Evolutionary conservation across 2,797 vertebrate genomes (phyloP).

Genomic region (Myotis daubentonii): DNA sequence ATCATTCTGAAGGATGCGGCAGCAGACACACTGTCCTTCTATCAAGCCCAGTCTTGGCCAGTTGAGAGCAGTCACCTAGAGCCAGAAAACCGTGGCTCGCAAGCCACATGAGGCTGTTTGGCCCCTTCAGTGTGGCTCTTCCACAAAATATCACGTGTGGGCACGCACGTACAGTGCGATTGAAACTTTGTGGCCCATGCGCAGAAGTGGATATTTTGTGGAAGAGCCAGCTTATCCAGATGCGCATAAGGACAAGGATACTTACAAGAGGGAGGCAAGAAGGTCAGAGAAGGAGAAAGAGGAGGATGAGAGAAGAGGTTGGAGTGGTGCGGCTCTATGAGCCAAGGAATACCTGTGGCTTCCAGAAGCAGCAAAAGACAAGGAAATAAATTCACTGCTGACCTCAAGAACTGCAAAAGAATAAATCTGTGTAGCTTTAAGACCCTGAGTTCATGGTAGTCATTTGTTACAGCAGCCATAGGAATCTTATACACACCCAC

Average conservation of each 20-base stretch:
- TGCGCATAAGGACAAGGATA: neutral
- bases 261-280: neutral
- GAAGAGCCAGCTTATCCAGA: neutral
- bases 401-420: neutral
- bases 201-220: no score
- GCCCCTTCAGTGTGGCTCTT: no score
- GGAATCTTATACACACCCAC: neutral
- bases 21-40: accelerated
- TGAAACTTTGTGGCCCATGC: no score
- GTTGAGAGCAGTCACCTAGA: neutral
- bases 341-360: neutral
- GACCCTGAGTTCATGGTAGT: neutral
- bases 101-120: no score
- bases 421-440: neutral
- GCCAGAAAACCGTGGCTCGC: no score
- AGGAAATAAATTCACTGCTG: neutral
- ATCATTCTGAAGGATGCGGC: accelerated
- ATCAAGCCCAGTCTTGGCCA: constrained; percentile 1
- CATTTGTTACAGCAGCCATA: neutral
- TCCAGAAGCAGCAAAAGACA: neutral
- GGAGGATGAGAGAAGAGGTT: neutral
- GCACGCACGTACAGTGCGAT: no score
- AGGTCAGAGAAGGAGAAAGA: neutral
- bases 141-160: no score
- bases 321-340: neutral